Base-by-base conservation (phyloP, 1,140 invertebrate species). In the Saccostrea cuccullata region DNA sequence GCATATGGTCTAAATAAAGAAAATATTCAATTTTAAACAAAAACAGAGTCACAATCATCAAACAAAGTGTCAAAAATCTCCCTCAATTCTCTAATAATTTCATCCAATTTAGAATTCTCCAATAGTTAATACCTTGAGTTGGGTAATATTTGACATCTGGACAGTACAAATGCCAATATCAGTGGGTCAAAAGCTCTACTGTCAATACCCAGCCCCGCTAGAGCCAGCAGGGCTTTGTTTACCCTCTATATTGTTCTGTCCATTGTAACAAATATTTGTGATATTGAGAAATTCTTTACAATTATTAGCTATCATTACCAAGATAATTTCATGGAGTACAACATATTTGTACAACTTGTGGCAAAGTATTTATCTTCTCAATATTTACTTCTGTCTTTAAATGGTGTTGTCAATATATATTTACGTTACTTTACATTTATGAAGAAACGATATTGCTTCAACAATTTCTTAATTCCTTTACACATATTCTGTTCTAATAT, bases 111-210 rank as follows among this genome's bases (percentile, higher is more conserved):
- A 64, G 58, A 30, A 4, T 77, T 36, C 26, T 77, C 70, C 70
- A 77, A 77, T 77, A 77, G 26, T 77, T 77, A 36, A 30, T 26
- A 30, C 70, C 30, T 77, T 13, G 26, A 77, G 26, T 26, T 30
- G 70, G 26, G 26, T 36, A 77, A 77, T 36, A 77, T 77, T 77
- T 77, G 70, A 77, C 70, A 77, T 77, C 70, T 30, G 26, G 70
- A 77, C 30, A 36, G 30, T 36, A 67, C 60, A 20, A 77, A 77
- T 77, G 70, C 70, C 70, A 77, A 77, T 77, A 77, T 77, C 70
- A 77, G 23, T 12, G 13, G 70, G 23, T 77, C 70, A 30, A 77
- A 77, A 77, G 70, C 70, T 77, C 26, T 26, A 77, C 11, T 77
- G 70, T 77, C 23, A 77, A 77, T 36, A 77, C 13, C 70, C 26